phyloP scores from a whole-genome alignment of 2,888 invertebrate genomes.

The Tromatobia lineatoria region DNA sequence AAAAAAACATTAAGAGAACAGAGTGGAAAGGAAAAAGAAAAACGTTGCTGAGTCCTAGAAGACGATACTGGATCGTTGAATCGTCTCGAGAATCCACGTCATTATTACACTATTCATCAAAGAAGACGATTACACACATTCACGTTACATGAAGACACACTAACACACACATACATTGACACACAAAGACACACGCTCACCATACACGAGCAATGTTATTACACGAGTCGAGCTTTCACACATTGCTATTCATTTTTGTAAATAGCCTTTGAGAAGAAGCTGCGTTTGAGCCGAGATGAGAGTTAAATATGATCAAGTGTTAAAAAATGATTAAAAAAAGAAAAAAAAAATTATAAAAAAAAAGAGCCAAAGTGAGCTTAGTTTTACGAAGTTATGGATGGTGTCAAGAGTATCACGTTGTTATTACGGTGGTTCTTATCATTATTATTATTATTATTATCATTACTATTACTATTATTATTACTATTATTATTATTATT shows the following conservation, averaged over 20 bases:
- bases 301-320: slow-evolving; percentile 23
- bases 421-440: slow-evolving; percentile 79
- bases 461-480: slow-evolving; percentile 66
- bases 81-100: slow-evolving; percentile 20
- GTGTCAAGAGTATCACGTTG: slow-evolving; percentile 70
- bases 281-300: slow-evolving; percentile 39
- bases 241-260: slow-evolving; percentile 76
- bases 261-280: slow-evolving; percentile 77
- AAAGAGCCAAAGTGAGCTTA: slow-evolving; percentile 64
- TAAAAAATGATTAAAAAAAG: slow-evolving; percentile 10
- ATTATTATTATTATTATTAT: no score
- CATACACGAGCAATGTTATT: slow-evolving; percentile 25
- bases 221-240: slow-evolving; percentile 51
- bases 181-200: slow-evolving; percentile 9
- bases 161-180: slow-evolving; percentile 8
- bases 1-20: background rate
- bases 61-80: background rate
- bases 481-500: slow-evolving; percentile 53
- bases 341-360: slow-evolving; percentile 15
- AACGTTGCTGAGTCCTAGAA: slow-evolving; percentile 5
- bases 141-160: background rate
- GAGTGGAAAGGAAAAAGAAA: background rate
- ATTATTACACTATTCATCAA: slow-evolving; percentile 26
- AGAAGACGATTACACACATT: background rate
- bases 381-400: slow-evolving; percentile 54